A percentile compares a stretch with the other conserved stretches of the same genome.
phyloP scores from a whole-genome alignment of 2,888 invertebrate genomes.

The Diloba caeruleocephala region DNA sequence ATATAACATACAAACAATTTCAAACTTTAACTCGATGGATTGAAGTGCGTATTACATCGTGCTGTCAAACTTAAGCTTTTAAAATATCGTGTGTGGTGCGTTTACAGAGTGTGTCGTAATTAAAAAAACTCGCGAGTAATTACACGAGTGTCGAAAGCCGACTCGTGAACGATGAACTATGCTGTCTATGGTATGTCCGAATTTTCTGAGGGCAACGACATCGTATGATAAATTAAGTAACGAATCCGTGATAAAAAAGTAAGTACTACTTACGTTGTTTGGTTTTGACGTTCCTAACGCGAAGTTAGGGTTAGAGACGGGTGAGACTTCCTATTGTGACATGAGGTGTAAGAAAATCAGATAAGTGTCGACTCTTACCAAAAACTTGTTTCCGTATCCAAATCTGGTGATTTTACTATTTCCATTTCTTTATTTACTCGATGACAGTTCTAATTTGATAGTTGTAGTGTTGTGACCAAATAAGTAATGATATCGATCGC shows the following conservation, averaged over 20 bases:
- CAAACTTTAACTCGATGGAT: not conserved
- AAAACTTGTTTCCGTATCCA: too few relatives aligned
- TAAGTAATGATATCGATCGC: too few relatives aligned
- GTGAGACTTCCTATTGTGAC: too few relatives aligned
- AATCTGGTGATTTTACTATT: too few relatives aligned
- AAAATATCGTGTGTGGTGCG: slow-evolving; percentile 56
- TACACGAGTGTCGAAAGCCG: slow-evolving; percentile 60
- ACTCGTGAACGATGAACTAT: slow-evolving; percentile 58
- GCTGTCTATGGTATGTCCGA: slow-evolving; percentile 59
- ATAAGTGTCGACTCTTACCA: too few relatives aligned
- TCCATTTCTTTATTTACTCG: too few relatives aligned
- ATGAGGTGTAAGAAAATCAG: too few relatives aligned
- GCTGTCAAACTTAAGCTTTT: slow-evolving; percentile 29
- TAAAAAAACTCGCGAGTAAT: slow-evolving; percentile 62
- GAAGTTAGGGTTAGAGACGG: too few relatives aligned
- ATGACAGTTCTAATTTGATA: too few relatives aligned
- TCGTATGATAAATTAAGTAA: slow-evolving; percentile 41
- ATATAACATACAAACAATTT: slow-evolving; percentile 16
- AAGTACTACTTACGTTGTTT: not conserved
- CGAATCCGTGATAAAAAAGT: slow-evolving; percentile 9
- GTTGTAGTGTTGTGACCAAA: too few relatives aligned
- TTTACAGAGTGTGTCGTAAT: slow-evolving; percentile 68
- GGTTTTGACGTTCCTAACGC: not conserved
- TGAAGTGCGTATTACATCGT: slow-evolving; percentile 3
- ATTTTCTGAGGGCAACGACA: slow-evolving; percentile 63